Conservation (phyloP, 2,888 invertebrate species). For the Romanomermis culicivorax region DNA sequence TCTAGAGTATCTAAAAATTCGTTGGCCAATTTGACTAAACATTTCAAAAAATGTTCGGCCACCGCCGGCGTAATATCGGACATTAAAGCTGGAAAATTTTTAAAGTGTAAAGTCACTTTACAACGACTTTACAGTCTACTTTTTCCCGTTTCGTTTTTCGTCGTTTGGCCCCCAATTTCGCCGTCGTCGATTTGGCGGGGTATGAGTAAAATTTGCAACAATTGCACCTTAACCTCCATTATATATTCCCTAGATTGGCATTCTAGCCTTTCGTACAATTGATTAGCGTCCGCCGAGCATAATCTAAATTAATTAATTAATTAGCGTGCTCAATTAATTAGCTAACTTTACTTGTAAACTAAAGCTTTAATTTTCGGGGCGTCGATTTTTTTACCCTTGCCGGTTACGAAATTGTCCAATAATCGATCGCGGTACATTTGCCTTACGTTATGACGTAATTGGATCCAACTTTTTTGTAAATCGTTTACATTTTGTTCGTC, state of each 20-base stretch:
- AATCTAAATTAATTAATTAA: slow-evolving; percentile 29
- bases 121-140: too few relatives aligned
- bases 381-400: slow-evolving; percentile 10
- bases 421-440: slow-evolving; percentile 30
- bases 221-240: slow-evolving; percentile 41
- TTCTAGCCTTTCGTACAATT: slow-evolving; percentile 42
- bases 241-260: slow-evolving; percentile 44
- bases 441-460: slow-evolving; percentile 34
- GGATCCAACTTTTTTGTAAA: slow-evolving; percentile 35
- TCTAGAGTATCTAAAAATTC: neutral
- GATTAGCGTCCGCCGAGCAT: slow-evolving; percentile 39
- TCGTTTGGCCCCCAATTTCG: too few relatives aligned
- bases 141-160: too few relatives aligned
- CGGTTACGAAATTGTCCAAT: neutral
- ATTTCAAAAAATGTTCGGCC: neutral
- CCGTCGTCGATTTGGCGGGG: slow-evolving; percentile 8
- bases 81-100: slow-evolving; percentile 9
- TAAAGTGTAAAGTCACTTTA: too few relatives aligned
- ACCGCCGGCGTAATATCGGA: neutral
- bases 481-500: slow-evolving; percentile 33
- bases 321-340: neutral
- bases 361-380: slow-evolving; percentile 30
- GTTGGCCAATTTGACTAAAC: neutral
- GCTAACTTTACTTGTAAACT: slow-evolving; percentile 32
- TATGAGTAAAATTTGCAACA: slow-evolving; percentile 32